Percentiles rank a stretch among this genome's conserved stretches.
Conservation (phyloP, 2,797 vertebrate genomes). For the Notamacropus eugenii region DNA sequence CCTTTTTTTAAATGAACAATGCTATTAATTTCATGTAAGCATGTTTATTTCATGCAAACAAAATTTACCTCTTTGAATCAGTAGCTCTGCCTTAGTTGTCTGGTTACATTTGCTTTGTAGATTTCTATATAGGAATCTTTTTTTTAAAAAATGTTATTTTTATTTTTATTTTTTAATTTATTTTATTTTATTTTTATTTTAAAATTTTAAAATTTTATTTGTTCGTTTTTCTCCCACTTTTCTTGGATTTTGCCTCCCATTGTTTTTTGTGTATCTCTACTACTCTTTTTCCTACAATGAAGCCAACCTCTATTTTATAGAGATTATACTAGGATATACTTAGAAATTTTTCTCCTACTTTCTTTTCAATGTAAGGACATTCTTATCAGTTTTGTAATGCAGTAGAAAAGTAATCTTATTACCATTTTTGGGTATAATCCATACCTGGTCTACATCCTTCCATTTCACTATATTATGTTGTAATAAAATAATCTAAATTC, state of each 20-base stretch:
- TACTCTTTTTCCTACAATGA: not conserved
- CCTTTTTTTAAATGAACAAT: not conserved
- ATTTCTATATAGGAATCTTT: not conserved
- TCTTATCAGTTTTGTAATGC: not conserved
- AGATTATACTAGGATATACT: not conserved
- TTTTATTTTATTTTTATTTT: no score
- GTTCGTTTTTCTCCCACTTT: not conserved
- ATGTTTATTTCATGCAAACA: not conserved
- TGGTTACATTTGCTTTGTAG: not conserved
- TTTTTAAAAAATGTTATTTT: no score
- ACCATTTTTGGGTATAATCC: not conserved
- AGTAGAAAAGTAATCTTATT: not conserved
- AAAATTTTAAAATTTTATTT: not conserved
- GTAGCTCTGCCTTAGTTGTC: not conserved
- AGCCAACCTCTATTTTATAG: not conserved
- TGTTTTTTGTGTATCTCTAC: not conserved
- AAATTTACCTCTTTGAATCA: not conserved
- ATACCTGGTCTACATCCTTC: not conserved
- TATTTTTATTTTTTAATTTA: no score
- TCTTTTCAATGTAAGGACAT: not conserved
- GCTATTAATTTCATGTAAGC: not conserved
- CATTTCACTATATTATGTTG: not conserved
- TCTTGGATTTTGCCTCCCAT: not conserved
- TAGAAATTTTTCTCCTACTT: not conserved
- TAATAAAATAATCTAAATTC: not conserved